phyloP scores from a whole-genome alignment of 2,888 invertebrate species.

The Protonemura montana region DNA sequence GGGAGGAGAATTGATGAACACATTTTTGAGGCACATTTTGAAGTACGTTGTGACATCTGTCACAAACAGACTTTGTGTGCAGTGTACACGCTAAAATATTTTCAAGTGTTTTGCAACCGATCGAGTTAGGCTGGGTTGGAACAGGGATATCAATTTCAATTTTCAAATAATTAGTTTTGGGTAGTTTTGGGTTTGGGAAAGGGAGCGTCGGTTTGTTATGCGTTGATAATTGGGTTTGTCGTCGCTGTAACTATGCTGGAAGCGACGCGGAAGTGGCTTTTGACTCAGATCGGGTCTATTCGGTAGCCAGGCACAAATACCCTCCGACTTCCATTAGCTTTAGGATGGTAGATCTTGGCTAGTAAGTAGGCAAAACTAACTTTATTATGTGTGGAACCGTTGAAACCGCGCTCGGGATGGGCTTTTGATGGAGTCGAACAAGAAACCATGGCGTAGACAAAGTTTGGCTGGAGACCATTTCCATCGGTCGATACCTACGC shows the following conservation, averaged over 20 bases:
- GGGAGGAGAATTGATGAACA: constrained; percentile 8
- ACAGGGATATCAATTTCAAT: neutral
- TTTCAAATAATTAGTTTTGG: neutral
- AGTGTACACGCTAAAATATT: neutral
- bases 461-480: neutral
- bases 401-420: neutral
- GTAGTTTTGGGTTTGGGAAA: neutral
- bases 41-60: too few relatives aligned
- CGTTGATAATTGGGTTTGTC: neutral
- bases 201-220: neutral
- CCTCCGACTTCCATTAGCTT: neutral
- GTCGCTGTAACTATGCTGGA: neutral
- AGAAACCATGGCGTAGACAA: neutral
- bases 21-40: neutral
- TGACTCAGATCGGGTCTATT: neutral
- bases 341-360: neutral
- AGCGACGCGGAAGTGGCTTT: neutral
- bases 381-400: neutral
- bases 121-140: neutral
- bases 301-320: neutral
- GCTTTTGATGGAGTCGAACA: neutral
- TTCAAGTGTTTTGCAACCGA: neutral
- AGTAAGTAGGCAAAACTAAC: neutral
- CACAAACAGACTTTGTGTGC: too few relatives aligned
- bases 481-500: neutral